phyloP scores from a whole-genome alignment of 1,140 invertebrate species.

The Bombus huntii region DNA sequence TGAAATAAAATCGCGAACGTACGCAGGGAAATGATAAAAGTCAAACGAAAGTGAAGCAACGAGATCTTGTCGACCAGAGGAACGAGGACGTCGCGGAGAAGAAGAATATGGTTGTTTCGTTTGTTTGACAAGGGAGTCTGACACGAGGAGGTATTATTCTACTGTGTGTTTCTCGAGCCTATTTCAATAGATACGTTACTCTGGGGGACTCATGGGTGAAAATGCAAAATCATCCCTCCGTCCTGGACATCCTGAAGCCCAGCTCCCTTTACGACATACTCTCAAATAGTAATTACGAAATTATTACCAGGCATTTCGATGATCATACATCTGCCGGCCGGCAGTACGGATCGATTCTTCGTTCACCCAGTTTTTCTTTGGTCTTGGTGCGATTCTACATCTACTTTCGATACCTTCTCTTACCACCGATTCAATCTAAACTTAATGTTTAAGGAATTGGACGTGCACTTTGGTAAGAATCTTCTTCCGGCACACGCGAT shows the following conservation, averaged over 20 bases:
- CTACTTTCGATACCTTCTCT: background rate
- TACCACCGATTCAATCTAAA: background rate
- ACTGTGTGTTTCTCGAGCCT: background rate
- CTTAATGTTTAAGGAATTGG: background rate
- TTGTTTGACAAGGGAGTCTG: conserved; percentile 23
- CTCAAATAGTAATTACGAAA: conserved; percentile 41
- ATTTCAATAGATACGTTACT: background rate
- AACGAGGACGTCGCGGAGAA: too few relatives aligned
- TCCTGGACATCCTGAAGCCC: background rate
- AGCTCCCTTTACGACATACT: background rate
- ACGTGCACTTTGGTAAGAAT: background rate
- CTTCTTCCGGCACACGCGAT: background rate
- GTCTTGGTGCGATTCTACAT: background rate
- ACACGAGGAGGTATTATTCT: conserved; percentile 16
- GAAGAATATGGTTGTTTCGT: background rate
- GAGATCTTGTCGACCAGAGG: background rate
- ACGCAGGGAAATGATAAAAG: background rate
- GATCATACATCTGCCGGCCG: conserved; percentile 3
- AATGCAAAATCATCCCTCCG: conserved; percentile 22
- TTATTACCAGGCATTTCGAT: conserved; percentile 46
- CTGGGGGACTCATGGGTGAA: background rate
- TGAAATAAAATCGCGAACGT: background rate
- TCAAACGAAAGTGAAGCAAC: background rate
- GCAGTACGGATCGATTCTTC: conserved; percentile 19
- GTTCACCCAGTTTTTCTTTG: background rate